Evolutionary conservation across 1,140 invertebrate species (phyloP).

Genomic region (Maconellicoccus hirsutus): DNA sequence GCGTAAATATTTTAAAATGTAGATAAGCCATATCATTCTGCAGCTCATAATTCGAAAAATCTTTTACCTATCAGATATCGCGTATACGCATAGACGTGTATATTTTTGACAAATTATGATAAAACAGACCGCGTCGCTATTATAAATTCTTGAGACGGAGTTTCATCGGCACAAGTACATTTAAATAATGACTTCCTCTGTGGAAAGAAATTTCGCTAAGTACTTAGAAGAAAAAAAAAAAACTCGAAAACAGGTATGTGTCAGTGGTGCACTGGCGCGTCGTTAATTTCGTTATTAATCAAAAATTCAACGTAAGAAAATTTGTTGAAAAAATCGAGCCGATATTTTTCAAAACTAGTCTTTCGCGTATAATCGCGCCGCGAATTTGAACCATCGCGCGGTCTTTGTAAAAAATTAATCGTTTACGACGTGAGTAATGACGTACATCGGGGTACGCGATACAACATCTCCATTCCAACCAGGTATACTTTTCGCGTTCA

Average conservation of each 20-base stretch:
- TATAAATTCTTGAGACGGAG: not conserved
- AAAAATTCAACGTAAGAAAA: not conserved
- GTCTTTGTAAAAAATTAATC: no score
- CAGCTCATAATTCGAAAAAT: not conserved
- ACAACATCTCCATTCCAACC: not conserved
- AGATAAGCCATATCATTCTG: not conserved
- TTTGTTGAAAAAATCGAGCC: no score
- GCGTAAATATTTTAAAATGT: no score
- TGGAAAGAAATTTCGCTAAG: conserved; percentile 4
- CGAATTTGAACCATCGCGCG: no score
- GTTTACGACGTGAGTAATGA: not conserved
- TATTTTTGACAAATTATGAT: conserved; percentile 1
- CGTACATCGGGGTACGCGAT: not conserved
- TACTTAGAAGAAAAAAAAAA: not conserved
- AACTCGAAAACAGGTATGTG: conserved; percentile 3
- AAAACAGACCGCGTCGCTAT: not conserved
- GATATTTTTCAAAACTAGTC: no score
- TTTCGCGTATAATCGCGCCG: no score
- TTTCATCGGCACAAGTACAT: not conserved
- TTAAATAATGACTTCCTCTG: conserved; percentile 4
- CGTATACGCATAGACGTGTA: not conserved
- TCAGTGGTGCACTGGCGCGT: not conserved
- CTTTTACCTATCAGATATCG: not conserved
- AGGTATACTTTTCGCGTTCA: not conserved
- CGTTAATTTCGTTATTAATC: not conserved